These are phyloP conservation scores for Triplophysa yarkandensis DNA, from an alignment of 2,797 vertebrate species.

Conservation along the genomic window DNA sequence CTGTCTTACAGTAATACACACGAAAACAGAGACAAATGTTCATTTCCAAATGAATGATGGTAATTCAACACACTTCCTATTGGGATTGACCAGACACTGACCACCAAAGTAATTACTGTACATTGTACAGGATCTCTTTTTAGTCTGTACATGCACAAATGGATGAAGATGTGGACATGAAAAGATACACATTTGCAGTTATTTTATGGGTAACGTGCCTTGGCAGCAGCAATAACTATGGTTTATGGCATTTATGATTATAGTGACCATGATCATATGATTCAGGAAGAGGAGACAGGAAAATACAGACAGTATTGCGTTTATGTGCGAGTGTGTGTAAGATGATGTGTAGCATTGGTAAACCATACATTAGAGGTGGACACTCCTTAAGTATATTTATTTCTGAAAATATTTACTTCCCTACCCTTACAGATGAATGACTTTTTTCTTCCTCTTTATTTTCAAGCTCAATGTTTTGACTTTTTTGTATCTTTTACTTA, in stretches of 20 bases:
- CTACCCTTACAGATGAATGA: too few relatives aligned
- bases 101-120: constrained; percentile 34
- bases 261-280: constrained; percentile 38
- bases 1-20: constrained; percentile 6
- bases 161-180: not conserved
- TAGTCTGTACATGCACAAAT: constrained; percentile 9
- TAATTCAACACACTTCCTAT: constrained; percentile 32
- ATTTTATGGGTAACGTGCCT: constrained; percentile 26
- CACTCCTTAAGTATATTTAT: too few relatives aligned
- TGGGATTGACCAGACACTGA: constrained; percentile 28
- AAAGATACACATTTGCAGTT: constrained; percentile 15
- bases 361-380: too few relatives aligned
- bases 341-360: too few relatives aligned
- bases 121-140: not conserved
- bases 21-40: not conserved
- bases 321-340: not conserved
- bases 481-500: too few relatives aligned
- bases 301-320: not conserved
- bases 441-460: too few relatives aligned
- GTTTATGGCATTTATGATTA: constrained; percentile 35
- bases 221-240: constrained; percentile 40
- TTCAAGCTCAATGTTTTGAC: too few relatives aligned
- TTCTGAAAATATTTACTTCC: too few relatives aligned
- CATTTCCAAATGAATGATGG: not conserved
- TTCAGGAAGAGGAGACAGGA: constrained; percentile 17